Conservation (phyloP, 2,888 invertebrate genomes). For the Trisateles emortualis region DNA sequence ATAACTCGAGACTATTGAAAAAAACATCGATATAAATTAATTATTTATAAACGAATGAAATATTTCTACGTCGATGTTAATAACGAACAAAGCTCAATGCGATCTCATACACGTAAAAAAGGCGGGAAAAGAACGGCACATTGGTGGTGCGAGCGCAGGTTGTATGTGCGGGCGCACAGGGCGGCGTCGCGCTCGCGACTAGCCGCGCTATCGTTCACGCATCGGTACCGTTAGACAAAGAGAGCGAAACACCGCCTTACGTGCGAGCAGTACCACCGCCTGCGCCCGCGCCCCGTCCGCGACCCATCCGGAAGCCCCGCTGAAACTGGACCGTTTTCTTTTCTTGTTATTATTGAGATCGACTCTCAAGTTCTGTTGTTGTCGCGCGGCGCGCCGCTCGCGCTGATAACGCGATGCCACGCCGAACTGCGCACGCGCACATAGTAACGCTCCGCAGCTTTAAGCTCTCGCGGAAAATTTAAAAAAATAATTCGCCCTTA, state of each 20-base stretch:
- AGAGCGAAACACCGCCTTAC: slow-evolving; percentile 63
- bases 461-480: slow-evolving; percentile 73
- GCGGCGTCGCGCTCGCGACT: slow-evolving; percentile 81
- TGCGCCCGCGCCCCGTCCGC: slow-evolving; percentile 76
- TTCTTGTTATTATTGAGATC: slow-evolving; percentile 87
- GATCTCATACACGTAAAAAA: slow-evolving; percentile 66
- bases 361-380: slow-evolving; percentile 86
- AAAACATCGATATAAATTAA: neutral
- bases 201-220: slow-evolving; percentile 78
- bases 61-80: neutral
- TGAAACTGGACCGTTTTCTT: slow-evolving; percentile 88
- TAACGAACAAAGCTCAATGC: slow-evolving; percentile 27
- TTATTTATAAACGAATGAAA: slow-evolving; percentile 2
- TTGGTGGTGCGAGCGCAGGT: slow-evolving; percentile 28
- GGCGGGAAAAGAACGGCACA: slow-evolving; percentile 56
- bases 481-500: slow-evolving; percentile 57
- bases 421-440: slow-evolving; percentile 81
- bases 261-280: slow-evolving; percentile 69
- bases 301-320: slow-evolving; percentile 86
- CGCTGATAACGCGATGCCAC: slow-evolving; percentile 86
- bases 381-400: slow-evolving; percentile 83
- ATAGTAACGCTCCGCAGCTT: slow-evolving; percentile 69
- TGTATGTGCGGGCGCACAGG: slow-evolving; percentile 50
- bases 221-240: slow-evolving; percentile 82
- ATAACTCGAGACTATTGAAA: neutral